These are phyloP conservation scores for Platycercus adscitus DNA, from an alignment of 2,113 vertebrate genomes.

Conservation along the genomic window DNA sequence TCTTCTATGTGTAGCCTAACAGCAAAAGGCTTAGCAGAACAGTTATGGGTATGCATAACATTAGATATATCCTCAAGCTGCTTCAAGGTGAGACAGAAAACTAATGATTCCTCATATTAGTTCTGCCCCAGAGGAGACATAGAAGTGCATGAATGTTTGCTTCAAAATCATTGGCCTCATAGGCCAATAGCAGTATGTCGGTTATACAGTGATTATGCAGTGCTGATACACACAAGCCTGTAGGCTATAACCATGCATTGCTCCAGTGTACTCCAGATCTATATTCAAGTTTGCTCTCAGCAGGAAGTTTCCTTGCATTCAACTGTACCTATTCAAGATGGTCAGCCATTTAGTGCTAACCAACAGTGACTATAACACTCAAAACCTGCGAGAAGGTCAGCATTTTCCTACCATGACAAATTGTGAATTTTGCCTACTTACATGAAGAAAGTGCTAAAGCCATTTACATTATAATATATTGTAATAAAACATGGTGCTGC, in stretches of 20 bases:
- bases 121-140: not conserved
- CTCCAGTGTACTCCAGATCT: not conserved
- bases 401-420: constrained; percentile 6
- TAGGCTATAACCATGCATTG: not conserved
- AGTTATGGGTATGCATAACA: not conserved
- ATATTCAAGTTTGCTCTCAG: not conserved
- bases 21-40: not conserved
- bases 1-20: not conserved
- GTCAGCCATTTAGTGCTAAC: not conserved
- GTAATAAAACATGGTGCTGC: not conserved
- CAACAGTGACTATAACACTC: not conserved
- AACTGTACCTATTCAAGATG: not conserved
- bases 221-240: not conserved
- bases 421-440: not conserved
- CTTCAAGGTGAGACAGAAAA: not conserved
- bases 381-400: not conserved
- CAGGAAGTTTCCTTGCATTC: not conserved
- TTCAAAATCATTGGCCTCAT: not conserved
- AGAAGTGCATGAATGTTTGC: not conserved
- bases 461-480: constrained; percentile 8
- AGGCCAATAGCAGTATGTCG: not conserved
- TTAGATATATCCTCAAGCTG: not conserved
- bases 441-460: not conserved
- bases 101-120: accelerated
- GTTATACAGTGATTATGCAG: not conserved